These are phyloP conservation scores for Ctenopoma multispine DNA, from an alignment of 2,797 vertebrate genomes.

Conservation along the genomic window DNA sequence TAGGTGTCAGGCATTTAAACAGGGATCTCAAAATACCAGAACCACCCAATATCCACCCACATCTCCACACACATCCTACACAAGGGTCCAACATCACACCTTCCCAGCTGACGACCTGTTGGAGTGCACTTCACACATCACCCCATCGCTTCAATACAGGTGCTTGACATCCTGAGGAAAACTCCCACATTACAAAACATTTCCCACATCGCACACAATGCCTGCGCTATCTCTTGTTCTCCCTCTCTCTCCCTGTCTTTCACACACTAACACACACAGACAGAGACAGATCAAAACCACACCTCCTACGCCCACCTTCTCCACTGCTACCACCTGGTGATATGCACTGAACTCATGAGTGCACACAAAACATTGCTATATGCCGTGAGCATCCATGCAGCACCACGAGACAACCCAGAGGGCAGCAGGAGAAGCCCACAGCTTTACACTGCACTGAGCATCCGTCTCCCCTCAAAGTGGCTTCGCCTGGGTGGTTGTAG, in stretches of 20 bases:
- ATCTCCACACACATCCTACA: slow-evolving; percentile 65
- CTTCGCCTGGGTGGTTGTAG: slow-evolving; percentile 46
- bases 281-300: slow-evolving; percentile 65
- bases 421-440: slow-evolving; percentile 55
- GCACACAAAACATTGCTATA: slow-evolving; percentile 51
- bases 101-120: slow-evolving; percentile 69
- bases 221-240: slow-evolving; percentile 60
- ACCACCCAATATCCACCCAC: slow-evolving; percentile 70
- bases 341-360: slow-evolving; percentile 55
- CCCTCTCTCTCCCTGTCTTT: slow-evolving; percentile 34
- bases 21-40: slow-evolving; percentile 71
- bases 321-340: slow-evolving; percentile 63
- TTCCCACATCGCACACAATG: slow-evolving; percentile 65
- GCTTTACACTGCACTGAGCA: slow-evolving; percentile 52
- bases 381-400: slow-evolving; percentile 58
- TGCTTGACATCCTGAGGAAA: slow-evolving; percentile 77
- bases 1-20: slow-evolving; percentile 71
- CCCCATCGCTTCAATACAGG: slow-evolving; percentile 66
- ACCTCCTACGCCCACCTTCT: slow-evolving; percentile 63
- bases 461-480: slow-evolving; percentile 34
- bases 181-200: slow-evolving; percentile 75
- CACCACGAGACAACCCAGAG: slow-evolving; percentile 65
- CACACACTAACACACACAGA: slow-evolving; percentile 66
- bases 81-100: slow-evolving; percentile 67
- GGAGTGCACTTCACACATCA: slow-evolving; percentile 72